Conservation (phyloP, 2,113 vertebrate genomes). For the Eudyptes chrysolophus region DNA sequence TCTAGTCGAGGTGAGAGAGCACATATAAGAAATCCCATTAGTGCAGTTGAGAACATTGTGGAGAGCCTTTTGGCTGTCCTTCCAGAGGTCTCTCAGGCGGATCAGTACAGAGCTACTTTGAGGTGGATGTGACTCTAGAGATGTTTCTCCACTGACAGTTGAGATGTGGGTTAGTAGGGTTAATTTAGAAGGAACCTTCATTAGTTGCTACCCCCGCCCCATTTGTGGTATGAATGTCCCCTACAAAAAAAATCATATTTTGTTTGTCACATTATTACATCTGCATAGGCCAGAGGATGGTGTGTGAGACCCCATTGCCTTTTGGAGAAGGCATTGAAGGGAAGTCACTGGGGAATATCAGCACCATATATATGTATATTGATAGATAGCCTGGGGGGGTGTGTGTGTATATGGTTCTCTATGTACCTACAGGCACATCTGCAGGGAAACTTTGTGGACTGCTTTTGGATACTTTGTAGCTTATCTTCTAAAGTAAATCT, state of each 20-base stretch:
- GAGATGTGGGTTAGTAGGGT: background rate
- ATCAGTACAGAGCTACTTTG: background rate
- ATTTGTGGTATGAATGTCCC: background rate
- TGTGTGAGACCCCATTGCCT: background rate
- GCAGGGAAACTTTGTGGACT: background rate
- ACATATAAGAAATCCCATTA: background rate
- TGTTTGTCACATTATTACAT: background rate
- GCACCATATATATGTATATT: rapidly evolving
- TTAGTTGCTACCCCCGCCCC: background rate
- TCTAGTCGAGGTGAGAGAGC: background rate
- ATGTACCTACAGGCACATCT: rapidly evolving
- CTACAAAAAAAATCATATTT: rapidly evolving
- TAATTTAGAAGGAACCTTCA: background rate
- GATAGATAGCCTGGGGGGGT: rapidly evolving
- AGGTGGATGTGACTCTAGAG: background rate
- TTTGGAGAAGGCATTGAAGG: background rate
- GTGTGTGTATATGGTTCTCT: background rate
- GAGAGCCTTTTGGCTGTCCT: background rate
- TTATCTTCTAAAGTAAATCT: background rate
- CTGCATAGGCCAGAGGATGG: background rate
- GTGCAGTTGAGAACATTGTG: background rate
- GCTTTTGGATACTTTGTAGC: background rate
- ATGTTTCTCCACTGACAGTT: background rate
- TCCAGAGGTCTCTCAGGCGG: background rate
- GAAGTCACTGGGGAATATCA: background rate